phyloP scores from a whole-genome alignment of 2,113 vertebrate species.

The Dipodomys merriami region DNA sequence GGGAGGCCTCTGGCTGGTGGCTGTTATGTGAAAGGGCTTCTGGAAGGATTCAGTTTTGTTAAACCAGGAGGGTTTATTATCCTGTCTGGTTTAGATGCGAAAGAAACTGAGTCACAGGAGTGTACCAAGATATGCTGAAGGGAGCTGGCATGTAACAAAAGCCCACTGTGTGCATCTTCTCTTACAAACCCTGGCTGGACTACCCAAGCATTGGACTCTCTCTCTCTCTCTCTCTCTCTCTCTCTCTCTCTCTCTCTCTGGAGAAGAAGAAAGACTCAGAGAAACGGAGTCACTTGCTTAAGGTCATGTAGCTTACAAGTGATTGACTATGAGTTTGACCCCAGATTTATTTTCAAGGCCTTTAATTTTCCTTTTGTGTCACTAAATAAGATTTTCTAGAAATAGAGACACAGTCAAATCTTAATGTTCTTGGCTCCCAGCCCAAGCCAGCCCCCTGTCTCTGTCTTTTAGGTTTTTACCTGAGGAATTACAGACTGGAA shows the following conservation, averaged over 20 bases:
- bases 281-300: conserved; percentile 10
- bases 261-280: conserved; percentile 16
- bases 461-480: not conserved
- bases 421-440: not conserved
- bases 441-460: not conserved
- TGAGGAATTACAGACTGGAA: not conserved
- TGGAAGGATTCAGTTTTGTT: conserved; percentile 21
- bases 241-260: too few relatives aligned
- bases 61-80: not conserved
- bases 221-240: too few relatives aligned
- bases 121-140: not conserved
- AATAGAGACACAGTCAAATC: not conserved
- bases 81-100: conserved; percentile 6
- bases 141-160: not conserved
- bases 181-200: not conserved
- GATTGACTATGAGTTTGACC: not conserved
- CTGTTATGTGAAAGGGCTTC: conserved; percentile 34
- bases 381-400: not conserved
- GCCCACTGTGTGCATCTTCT: not conserved
- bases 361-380: not conserved
- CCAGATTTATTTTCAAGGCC: not conserved
- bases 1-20: conserved; percentile 62
- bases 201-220: not conserved
- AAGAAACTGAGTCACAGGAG: not conserved
- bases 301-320: conserved; percentile 28